Base-by-base conservation (phyloP, 2,113 vertebrate genomes). In the Loxodonta africana region DNA sequence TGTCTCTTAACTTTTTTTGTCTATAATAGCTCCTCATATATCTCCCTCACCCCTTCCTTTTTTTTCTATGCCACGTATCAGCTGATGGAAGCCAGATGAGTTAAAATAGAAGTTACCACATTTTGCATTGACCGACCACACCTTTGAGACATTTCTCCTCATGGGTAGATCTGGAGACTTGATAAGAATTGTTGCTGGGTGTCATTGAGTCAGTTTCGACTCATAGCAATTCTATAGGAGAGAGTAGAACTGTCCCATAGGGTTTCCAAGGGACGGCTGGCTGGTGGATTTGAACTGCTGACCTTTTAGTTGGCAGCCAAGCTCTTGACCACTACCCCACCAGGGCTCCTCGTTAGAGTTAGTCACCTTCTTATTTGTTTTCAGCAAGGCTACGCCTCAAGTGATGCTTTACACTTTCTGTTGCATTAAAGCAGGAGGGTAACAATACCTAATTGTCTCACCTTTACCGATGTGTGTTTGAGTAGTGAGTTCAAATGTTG, bases 391-490 rank as follows among this genome's bases (percentile, higher is more conserved):
- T 51, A 23, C 3, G 1, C 6, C 74, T 90, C 18, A 6, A 28
- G 41, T 7, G n/a, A 18, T 7, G 0, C 78, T 25, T 4, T 62
- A 41, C 20, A 44, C 2, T 28, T 41, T 6, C 6, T 28, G 48
- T 5, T 37, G 12, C 11, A 1, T n/a, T 37, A 62, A 8, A 23
- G 6, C 1, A 4, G 20, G 23, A 2, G 5, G 2, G n/a, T 18
- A 17, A 1, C 6, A 51, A 6, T 0, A 51, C 10, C 12, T 3
- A 3, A 2, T 0, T 5, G 23, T 62, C 48, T 12, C 51, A 23
- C 51, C 25, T 57, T 63, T 37, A 46, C 1, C 10, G 46, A 11
- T 25, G 14, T 51, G 6, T 21, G 37, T n/a, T 21, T 67, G 51
- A 76, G 21, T 15, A 8, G 44, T 26, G 23, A 41, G 6, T 30